Evolutionary conservation across 2,113 vertebrate genomes (phyloP).

Genomic region (Clarias gariepinus): DNA sequence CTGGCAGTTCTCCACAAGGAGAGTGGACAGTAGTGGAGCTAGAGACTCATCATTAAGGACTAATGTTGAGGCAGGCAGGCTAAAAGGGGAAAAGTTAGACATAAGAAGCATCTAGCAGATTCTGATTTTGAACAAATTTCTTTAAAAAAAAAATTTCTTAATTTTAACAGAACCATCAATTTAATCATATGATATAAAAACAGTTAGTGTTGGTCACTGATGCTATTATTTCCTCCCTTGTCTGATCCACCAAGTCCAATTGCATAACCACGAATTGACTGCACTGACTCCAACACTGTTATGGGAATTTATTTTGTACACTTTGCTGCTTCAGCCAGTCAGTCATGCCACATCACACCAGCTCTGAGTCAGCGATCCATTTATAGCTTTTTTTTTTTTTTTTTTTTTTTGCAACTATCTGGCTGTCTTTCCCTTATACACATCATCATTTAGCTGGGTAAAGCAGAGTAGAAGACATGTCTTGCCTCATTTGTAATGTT

Average conservation of each 20-base stretch:
- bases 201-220: neutral
- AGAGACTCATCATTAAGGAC: slow-evolving; percentile 85
- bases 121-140: neutral
- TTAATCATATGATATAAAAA: neutral
- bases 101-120: neutral
- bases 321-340: neutral
- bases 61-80: neutral
- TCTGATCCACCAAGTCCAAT: neutral
- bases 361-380: slow-evolving; percentile 17
- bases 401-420: neutral
- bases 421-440: neutral
- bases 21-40: slow-evolving; percentile 93
- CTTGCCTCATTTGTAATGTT: neutral
- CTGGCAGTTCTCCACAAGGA: slow-evolving; percentile 80
- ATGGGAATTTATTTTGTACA: neutral
- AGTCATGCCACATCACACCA: slow-evolving; percentile 9
- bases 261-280: neutral
- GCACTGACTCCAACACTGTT: neutral
- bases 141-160: neutral
- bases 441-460: neutral
- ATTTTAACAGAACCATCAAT: neutral
- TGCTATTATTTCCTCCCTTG: neutral
- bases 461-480: neutral
- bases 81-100: too few species aligned
- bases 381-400: neutral